Base-by-base conservation (phyloP, 2,888 invertebrate species). In the Tenthredo livida region DNA sequence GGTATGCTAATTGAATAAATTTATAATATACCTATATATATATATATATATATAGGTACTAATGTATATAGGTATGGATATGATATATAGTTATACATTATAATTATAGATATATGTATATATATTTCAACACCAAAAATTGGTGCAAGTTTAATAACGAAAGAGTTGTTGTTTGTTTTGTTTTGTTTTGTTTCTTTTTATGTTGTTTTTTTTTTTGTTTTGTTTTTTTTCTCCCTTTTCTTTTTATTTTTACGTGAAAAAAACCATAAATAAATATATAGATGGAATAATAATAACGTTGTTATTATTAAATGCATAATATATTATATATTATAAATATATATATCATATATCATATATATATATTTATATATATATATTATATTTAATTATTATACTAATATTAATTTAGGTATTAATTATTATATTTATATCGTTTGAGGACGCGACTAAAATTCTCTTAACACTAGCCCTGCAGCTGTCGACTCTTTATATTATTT, bases 241-340 rank as follows among this genome's bases (percentile, higher is more conserved):
- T 75, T 75, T 75, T 50, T 77, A 10, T 50, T 50, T 47, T 54
- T 50, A 58, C 77, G 77, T 47, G 77, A 75, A 65, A 37, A 83
- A 67, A 84, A 77, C 67, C 47, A 65, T 77, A 84, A 84, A 77
- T 84, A 65, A 84, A 84, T 77, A 77, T 72, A 77, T 67, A 83
- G 37, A 77, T 84, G 84, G 84, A 77, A 84, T 84, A 84, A 84
- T 84, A 77, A 77, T 77, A 77, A 84, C 84, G 77, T 84, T 84
- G 65, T 67, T 84, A 75, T 84, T 77, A 84, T 77, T 84, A 84
- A 84, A 84, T 77, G 84, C 77, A 65, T 29, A 75, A 70, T 67
- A 80, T 80, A 80, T 84, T 78, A 33, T 58, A 29, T 77, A 17
- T 37, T 33, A 33, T 33, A 29, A 37, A 58, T 78, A 33, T 58